phyloP scores from a whole-genome alignment of 1,140 invertebrate genomes.

The Microplitis demolitor region DNA sequence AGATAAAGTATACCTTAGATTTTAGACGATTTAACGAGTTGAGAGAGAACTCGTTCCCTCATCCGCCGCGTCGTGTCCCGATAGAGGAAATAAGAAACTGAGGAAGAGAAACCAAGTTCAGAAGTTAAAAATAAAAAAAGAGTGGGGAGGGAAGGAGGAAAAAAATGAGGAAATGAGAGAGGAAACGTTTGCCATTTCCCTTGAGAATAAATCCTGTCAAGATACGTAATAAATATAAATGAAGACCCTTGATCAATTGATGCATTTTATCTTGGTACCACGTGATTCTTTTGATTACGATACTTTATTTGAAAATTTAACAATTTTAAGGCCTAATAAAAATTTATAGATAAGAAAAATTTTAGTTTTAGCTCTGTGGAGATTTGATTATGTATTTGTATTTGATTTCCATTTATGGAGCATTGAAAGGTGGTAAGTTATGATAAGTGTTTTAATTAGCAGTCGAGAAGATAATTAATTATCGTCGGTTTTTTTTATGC shows the following conservation, averaged over 20 bases:
- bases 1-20: no score
- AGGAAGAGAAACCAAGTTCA: neutral
- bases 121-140: neutral
- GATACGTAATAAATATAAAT: slow-evolving; percentile 3
- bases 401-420: no score
- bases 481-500: neutral
- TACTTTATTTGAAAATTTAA: no score
- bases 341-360: no score
- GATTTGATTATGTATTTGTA: no score
- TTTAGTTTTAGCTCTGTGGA: no score
- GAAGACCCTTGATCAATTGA: slow-evolving; percentile 1
- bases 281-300: no score
- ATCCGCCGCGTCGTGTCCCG: no score
- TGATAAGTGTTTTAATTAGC: slow-evolving; percentile 6
- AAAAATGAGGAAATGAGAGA: neutral
- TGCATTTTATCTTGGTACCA: neutral
- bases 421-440: neutral
- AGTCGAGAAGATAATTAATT: slow-evolving; percentile 38
- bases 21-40: no score
- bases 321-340: no score
- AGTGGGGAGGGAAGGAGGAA: neutral
- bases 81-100: no score
- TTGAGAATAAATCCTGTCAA: neutral
- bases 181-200: neutral
- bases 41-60: no score